Evolutionary conservation across 2,888 invertebrate species (phyloP).

Genomic region (Eledone cirrhosa): DNA sequence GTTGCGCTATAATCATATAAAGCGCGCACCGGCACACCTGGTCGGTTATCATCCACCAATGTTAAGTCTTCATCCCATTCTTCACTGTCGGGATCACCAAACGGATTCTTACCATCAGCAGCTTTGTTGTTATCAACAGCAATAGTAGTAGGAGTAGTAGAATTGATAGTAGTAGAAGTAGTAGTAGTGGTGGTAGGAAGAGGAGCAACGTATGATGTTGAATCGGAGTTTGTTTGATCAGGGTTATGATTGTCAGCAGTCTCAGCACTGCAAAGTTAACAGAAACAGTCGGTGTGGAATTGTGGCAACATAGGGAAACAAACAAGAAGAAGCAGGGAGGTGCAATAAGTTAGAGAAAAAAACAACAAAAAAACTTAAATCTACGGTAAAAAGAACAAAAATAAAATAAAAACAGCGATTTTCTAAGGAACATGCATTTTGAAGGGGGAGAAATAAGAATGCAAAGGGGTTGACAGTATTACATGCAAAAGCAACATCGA

Average conservation of each 20-base stretch:
- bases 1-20: constrained; percentile 96
- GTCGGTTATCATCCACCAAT: constrained; percentile 90
- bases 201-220: constrained; percentile 4
- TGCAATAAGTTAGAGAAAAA: too few species aligned
- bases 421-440: too few species aligned
- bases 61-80: constrained; percentile 36
- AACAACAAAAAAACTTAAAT: too few species aligned
- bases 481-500: too few species aligned
- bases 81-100: constrained; percentile 47
- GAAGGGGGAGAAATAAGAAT: too few species aligned
- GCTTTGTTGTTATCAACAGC: neutral
- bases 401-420: too few species aligned
- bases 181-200: neutral
- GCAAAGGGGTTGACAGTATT: too few species aligned
- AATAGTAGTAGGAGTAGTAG: neutral
- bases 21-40: constrained; percentile 92
- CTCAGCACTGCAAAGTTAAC: constrained; percentile 26
- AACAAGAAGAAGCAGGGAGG: too few species aligned
- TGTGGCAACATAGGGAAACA: neutral
- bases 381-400: too few species aligned
- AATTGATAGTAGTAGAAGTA: neutral
- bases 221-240: neutral
- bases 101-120: constrained; percentile 42
- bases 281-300: constrained; percentile 23
- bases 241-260: constrained; percentile 12